Percentiles rank a stretch among this genome's conserved stretches.
Conservation (phyloP, 2,113 vertebrate species). For the Ammospiza nelsoni region DNA sequence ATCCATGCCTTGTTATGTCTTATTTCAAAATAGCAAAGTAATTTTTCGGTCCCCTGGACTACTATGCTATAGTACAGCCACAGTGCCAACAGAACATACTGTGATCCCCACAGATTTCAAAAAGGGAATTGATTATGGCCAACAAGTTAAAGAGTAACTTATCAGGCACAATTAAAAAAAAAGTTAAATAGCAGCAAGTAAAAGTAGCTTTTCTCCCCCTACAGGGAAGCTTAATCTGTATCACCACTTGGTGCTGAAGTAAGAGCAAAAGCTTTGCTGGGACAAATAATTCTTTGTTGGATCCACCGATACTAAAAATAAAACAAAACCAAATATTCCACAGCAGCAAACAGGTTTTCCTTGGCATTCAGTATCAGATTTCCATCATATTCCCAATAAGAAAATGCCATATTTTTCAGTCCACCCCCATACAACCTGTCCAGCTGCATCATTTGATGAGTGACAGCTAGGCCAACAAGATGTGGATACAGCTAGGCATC, state of each 20-base stretch:
- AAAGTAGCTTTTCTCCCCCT: not conserved
- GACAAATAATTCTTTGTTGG: not conserved
- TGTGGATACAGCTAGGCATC: too few relatives aligned
- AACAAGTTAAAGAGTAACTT: not conserved
- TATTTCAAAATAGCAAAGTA: not conserved
- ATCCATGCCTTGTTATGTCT: not conserved
- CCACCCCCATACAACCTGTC: not conserved
- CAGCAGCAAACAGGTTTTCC: not conserved
- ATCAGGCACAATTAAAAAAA: not conserved
- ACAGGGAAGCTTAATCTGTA: not conserved
- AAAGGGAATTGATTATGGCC: not conserved
- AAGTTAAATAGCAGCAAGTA: not conserved
- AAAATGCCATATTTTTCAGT: accelerated
- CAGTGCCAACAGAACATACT: not conserved
- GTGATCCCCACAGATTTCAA: not conserved
- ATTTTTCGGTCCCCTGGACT: not conserved
- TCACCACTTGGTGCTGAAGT: not conserved
- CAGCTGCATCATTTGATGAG: not conserved
- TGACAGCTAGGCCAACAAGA: not conserved
- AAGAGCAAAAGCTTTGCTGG: not conserved
- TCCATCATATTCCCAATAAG: not conserved
- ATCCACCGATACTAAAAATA: not conserved
- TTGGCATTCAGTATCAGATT: not conserved
- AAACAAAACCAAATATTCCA: not conserved
- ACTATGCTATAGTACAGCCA: not conserved